These are phyloP conservation scores for Columba janthina DNA, from an alignment of 2,113 vertebrate species.

Conservation along the genomic window DNA sequence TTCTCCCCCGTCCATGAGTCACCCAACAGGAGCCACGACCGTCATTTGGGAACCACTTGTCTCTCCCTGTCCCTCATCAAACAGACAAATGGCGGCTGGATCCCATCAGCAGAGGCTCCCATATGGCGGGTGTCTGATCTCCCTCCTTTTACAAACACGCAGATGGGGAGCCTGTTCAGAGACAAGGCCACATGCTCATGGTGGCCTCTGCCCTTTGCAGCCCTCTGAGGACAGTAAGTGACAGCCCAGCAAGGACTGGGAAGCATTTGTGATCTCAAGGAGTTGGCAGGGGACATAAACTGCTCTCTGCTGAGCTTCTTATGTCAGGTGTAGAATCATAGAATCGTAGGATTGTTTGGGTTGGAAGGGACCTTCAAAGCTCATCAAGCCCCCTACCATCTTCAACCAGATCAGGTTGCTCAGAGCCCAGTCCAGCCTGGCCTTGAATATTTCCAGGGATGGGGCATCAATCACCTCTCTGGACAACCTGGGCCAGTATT, in stretches of 20 bases:
- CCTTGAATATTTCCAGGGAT: too few relatives aligned
- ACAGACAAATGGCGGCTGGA: neutral
- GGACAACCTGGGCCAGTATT: too few relatives aligned
- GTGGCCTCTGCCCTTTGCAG: neutral
- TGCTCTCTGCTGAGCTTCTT: neutral
- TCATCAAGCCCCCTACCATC: too few relatives aligned
- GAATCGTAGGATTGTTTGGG: too few relatives aligned
- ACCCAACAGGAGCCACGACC: neutral
- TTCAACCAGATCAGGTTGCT: too few relatives aligned
- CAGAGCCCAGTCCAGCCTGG: too few relatives aligned
- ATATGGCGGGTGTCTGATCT: neutral
- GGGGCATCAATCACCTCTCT: too few relatives aligned
- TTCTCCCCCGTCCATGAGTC: neutral
- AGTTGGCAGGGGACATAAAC: neutral
- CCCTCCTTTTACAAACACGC: neutral
- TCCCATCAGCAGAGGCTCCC: neutral
- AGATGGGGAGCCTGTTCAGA: neutral
- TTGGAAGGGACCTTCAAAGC: too few relatives aligned
- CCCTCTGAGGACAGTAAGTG: neutral
- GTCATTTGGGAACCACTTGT: neutral
- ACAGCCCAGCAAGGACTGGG: fast-evolving
- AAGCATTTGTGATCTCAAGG: neutral
- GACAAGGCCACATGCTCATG: neutral
- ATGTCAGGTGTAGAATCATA: neutral
- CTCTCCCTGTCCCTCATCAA: neutral